These are phyloP conservation scores for Triplophysa siluroides DNA, from an alignment of 2,113 vertebrate species.

Conservation along the genomic window DNA sequence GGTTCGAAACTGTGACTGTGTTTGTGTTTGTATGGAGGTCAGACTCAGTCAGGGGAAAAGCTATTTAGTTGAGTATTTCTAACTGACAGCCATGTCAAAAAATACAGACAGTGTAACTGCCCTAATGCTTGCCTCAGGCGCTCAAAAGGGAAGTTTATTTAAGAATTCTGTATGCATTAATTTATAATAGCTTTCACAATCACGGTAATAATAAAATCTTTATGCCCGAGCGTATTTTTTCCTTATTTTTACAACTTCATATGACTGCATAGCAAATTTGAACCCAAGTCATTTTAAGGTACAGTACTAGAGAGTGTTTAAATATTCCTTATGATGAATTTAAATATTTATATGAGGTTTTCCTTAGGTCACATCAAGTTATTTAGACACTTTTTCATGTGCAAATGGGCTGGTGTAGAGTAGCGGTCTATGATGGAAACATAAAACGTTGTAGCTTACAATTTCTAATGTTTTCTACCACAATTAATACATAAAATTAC, in stretches of 20 bases:
- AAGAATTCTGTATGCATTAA: neutral
- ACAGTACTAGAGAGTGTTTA: no score
- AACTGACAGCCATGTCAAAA: conserved; percentile 23
- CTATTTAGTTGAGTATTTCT: conserved; percentile 35
- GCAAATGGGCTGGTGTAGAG: neutral
- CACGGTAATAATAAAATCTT: neutral
- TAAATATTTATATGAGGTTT: neutral
- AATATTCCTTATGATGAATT: neutral
- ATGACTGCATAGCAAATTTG: neutral
- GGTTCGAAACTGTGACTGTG: conserved; percentile 26
- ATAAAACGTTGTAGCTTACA: no score
- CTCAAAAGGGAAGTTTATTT: conserved; percentile 20
- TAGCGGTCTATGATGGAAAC: no score
- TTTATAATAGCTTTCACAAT: neutral
- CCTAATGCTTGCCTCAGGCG: conserved; percentile 13
- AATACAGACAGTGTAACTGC: conserved; percentile 5
- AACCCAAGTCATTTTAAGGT: no score
- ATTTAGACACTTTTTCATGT: neutral
- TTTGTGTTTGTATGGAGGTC: conserved; percentile 29
- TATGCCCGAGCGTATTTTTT: neutral
- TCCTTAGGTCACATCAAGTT: neutral
- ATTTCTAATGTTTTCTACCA: no score
- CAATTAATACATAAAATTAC: no score
- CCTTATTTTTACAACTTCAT: neutral
- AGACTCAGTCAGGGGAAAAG: conserved; percentile 36